Evolutionary conservation across 2,888 invertebrate genomes (phyloP).

Genomic region (Caprella mutica): DNA sequence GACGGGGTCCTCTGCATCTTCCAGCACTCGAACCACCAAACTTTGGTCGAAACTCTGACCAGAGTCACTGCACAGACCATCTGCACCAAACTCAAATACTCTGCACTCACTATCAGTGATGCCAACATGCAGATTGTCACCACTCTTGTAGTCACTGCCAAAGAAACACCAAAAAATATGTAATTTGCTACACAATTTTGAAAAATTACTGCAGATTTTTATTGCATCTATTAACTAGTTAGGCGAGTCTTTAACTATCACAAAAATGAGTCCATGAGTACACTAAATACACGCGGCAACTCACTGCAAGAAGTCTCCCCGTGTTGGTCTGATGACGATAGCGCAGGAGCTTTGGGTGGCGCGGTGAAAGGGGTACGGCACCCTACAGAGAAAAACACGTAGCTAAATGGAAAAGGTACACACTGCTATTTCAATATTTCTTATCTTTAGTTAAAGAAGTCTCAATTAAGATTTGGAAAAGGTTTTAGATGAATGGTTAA

Average conservation of each 20-base stretch:
- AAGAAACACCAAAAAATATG: constrained; percentile 16
- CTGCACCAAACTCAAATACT: constrained; percentile 72
- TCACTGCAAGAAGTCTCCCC: constrained; percentile 70
- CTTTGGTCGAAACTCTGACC: constrained; percentile 28
- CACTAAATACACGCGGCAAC: background rate
- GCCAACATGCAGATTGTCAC: constrained; percentile 79
- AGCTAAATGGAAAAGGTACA: too few species aligned
- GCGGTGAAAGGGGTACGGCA: constrained; percentile 76
- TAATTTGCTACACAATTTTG: background rate
- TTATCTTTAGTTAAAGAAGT: too few species aligned
- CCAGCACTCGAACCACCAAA: constrained; percentile 5
- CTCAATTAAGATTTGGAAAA: too few species aligned
- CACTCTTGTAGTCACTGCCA: constrained; percentile 66
- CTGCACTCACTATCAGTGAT: constrained; percentile 67
- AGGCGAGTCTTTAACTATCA: background rate
- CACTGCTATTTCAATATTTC: too few species aligned
- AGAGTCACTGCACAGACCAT: constrained; percentile 50
- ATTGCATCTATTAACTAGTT: too few species aligned
- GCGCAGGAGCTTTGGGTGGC: constrained; percentile 68
- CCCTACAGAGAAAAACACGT: too few species aligned
- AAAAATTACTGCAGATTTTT: too few species aligned
- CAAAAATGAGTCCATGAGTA: background rate
- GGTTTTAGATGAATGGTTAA: too few species aligned
- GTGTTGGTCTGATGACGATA: constrained; percentile 74
- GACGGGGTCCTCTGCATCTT: constrained; percentile 33